phyloP scores from a whole-genome alignment of 2,797 vertebrate genomes.

The Crocodylus rhombifer region DNA sequence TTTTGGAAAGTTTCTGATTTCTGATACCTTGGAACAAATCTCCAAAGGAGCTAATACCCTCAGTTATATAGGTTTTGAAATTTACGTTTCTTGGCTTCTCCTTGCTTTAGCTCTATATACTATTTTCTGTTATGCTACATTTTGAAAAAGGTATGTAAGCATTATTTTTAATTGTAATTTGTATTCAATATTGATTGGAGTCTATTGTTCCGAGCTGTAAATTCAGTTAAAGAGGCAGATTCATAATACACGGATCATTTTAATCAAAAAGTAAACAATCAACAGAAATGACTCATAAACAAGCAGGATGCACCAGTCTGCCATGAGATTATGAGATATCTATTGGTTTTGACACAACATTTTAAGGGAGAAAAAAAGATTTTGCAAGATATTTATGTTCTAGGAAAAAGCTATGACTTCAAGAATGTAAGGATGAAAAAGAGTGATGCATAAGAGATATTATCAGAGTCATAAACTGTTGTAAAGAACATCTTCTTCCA shows the following conservation, averaged over 20 bases:
- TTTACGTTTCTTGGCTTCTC: background rate
- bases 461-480: background rate
- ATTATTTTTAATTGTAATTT: no score
- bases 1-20: background rate
- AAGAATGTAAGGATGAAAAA: background rate
- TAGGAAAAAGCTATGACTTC: background rate
- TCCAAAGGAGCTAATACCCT: background rate
- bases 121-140: background rate
- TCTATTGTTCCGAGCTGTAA: no score
- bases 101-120: background rate
- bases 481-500: slow-evolving; percentile 25
- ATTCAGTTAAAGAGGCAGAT: no score
- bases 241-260: background rate
- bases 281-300: background rate
- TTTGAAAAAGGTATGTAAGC: background rate
- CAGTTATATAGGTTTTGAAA: background rate
- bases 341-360: no score
- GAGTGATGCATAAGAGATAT: background rate
- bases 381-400: background rate
- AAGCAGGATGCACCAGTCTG: background rate
- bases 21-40: background rate
- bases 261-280: background rate
- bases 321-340: background rate
- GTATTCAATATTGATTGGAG: no score
- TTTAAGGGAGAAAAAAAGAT: background rate